Evolutionary conservation across 2,113 vertebrate genomes (phyloP), one percentile per base, ranked within the genome.

Genomic region (Dendrocopos noguchii): DNA sequence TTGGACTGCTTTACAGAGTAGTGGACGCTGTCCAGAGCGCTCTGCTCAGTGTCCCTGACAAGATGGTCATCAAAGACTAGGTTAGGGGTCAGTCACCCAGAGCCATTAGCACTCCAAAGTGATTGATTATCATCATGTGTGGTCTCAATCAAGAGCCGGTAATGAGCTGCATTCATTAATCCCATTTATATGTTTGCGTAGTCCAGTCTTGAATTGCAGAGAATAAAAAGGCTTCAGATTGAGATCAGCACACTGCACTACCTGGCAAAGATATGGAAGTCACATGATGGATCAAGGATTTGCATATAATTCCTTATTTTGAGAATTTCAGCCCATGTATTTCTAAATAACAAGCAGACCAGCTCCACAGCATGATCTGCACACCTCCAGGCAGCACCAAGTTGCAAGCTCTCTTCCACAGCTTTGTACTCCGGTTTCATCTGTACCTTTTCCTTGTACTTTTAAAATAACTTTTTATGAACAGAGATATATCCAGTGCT

Each of bases 121-220:
- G 95, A 96, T 95, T 96, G 95, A 96, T 95, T 95, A 86, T 31
- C 95, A 86, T 78, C 95, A 93, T 96, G 95, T 95, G 95, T 95
- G 95, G 95, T 95, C 95, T 95, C 95, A 96, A 94, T 95, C 95
- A 95, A 93, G 76, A 95, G 83, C 95, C 92, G 9, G 93, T 96
- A 96, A 96, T 88, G 90, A 96, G 92, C 73, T 47, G 76, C 70
- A 29, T 95, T 95, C 95, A 93, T 95, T 95, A 95, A 96, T 95
- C 85, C 80, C 77, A 83, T 95, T 95, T 96, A 95, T 96, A 91
- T 86, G 95, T 86, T 90, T 88, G 88, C 70, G 57, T 86, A 86
- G 83, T 31, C 57, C 82, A 80, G 95, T 80, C 92, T 80, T 86
- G 88, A 60, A 88, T 96, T 95, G 90, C 83, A 80, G 76, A 78